Conservation (phyloP, 2,888 invertebrate species). For the Lasius fuliginosus region DNA sequence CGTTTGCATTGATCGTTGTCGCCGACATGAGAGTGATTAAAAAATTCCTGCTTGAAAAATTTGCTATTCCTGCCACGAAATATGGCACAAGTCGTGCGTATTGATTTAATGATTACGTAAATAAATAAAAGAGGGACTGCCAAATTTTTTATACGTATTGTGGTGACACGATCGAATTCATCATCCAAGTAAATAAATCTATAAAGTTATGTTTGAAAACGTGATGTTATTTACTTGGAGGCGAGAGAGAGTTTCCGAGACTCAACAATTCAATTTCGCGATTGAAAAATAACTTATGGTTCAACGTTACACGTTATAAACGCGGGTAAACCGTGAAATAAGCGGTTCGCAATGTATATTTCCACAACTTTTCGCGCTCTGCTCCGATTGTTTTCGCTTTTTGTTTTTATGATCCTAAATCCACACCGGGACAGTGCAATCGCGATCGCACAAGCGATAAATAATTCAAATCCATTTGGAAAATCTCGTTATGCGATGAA, state of each 20-base stretch:
- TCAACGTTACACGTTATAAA: conserved; percentile 32
- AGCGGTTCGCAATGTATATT: conserved; percentile 47
- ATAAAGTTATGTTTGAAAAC: not conserved
- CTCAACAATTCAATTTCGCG: conserved; percentile 38
- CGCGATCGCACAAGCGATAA: conserved; percentile 30
- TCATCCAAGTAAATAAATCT: not conserved
- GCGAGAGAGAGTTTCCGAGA: not conserved
- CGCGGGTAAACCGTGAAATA: conserved; percentile 37
- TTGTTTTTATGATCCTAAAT: conserved; percentile 40
- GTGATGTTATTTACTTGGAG: not conserved
- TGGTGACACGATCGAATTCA: not conserved
- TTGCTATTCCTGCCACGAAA: not conserved
- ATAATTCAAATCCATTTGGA: conserved; percentile 49
- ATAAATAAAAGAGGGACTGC: not conserved
- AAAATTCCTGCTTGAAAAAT: conserved; percentile 65
- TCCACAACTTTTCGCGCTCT: conserved; percentile 34
- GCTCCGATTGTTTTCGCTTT: conserved; percentile 32
- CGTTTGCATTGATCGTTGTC: conserved; percentile 23
- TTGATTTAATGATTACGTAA: not conserved
- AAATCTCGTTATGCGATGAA: conserved; percentile 42
- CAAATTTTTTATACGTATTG: not conserved
- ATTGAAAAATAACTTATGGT: conserved; percentile 43
- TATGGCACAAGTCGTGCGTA: conserved; percentile 8
- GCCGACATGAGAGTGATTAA: conserved; percentile 58
- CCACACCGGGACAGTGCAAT: conserved; percentile 13